A percentile compares a stretch with the other conserved stretches of the same genome.
These are phyloP conservation scores for Anoncus sp. DNA, from an alignment of 2,888 invertebrate genomes.

Conservation along the genomic window DNA sequence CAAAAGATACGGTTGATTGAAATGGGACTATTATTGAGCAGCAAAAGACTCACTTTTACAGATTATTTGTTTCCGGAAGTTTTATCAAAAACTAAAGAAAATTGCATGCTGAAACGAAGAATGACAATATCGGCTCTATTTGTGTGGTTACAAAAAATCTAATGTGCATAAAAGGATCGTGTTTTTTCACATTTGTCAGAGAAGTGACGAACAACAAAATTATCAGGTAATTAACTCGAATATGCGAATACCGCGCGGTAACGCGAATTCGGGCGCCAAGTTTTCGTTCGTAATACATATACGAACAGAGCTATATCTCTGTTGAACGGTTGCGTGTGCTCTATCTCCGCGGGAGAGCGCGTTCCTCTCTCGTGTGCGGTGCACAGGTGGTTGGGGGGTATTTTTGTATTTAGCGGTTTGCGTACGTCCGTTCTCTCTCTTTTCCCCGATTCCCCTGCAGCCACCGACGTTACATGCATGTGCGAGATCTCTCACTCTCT, in stretches of 20 bases:
- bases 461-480: background rate
- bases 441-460: background rate
- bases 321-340: conserved; percentile 1
- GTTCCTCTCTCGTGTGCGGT: conserved; percentile 63
- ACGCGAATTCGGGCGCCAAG: conserved; percentile 49
- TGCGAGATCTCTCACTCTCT: conserved; percentile 24
- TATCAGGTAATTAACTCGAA: conserved; percentile 82
- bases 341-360: background rate
- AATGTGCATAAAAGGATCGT: background rate
- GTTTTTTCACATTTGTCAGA: background rate
- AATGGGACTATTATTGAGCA: no score
- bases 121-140: conserved; percentile 3
- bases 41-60: no score
- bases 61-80: no score
- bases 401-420: conserved; percentile 83
- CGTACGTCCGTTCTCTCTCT: conserved; percentile 55
- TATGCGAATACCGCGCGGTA: conserved; percentile 53
- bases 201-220: conserved; percentile 79
- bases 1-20: no score
- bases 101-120: no score
- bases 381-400: conserved; percentile 82
- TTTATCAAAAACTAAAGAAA: no score
- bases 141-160: background rate
- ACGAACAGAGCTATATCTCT: background rate
- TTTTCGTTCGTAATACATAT: conserved; percentile 22